Base-by-base conservation (phyloP, 2,888 invertebrate species). In the Acrocyrtus sp. region DNA sequence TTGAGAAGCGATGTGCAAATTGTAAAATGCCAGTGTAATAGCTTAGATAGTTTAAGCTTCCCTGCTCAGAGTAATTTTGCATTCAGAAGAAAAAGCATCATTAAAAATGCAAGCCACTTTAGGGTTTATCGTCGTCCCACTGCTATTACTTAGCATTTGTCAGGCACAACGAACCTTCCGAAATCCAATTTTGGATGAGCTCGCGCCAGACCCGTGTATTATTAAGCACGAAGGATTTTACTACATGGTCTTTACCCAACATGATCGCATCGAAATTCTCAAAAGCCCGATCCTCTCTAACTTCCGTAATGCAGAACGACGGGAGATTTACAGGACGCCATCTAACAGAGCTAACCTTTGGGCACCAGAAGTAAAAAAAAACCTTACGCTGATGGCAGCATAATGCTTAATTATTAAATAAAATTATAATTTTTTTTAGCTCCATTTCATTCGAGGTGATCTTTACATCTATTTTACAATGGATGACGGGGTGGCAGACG, bases 381-480 rank as follows among this genome's bases (percentile, higher is more conserved):
- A n/a, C n/a, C n/a, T n/a, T n/a, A n/a, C n/a, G n/a, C n/a, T n/a
- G n/a, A n/a, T n/a, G n/a, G n/a, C n/a, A n/a, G n/a, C n/a, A n/a
- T n/a, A n/a, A n/a, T n/a, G n/a, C n/a, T n/a, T n/a, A n/a, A n/a
- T n/a, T n/a, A n/a, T n/a, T n/a, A n/a, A n/a, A n/a, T n/a, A n/a
- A n/a, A n/a, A n/a, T n/a, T n/a, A n/a, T n/a, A n/a, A n/a, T n/a
- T n/a, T n/a, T n/a, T n/a, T n/a, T n/a, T n/a, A 80, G 57, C 70
- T 80, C 2, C 80, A 80, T 43, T 27, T 29, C 0, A 72, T 80
- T 17, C 58, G 61, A 21, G 77, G 77, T 2, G 62, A 74, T n/a
- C 41, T 78, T 6, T 80, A 78, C 74, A 76, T 80, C 39, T 80
- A 80, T 51, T 80, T 80, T 27, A 77, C 78, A 0, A 80, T 80